Evolutionary conservation across 53 echinoderm and acorn worm species (phyloP).

Genomic region (Patiria pectinifera): DNA sequence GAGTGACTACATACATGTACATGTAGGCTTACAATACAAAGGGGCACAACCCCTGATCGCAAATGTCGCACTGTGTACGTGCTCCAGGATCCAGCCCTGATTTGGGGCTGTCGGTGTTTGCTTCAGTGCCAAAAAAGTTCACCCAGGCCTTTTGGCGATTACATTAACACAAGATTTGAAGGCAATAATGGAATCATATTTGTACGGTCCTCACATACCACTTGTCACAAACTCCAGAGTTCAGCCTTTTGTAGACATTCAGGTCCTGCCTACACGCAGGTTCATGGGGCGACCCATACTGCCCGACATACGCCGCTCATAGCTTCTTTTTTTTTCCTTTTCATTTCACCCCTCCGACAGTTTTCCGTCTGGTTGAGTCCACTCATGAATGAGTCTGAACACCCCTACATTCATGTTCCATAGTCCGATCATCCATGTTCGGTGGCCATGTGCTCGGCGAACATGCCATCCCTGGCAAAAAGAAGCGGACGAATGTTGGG

Average conservation of each 20-base stretch:
- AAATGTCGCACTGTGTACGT: conserved; percentile 11
- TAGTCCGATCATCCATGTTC: conserved; percentile 33
- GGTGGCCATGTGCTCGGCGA: conserved; percentile 48
- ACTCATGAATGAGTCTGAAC: conserved; percentile 36
- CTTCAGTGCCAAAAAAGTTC: conserved; percentile 27
- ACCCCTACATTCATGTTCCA: conserved; percentile 54
- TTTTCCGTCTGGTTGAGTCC: conserved; percentile 10
- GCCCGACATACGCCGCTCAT: neutral
- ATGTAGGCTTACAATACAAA: conserved; percentile 10
- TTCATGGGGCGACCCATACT: too few species aligned
- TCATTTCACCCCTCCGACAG: neutral
- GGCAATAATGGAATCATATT: neutral
- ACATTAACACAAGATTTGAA: conserved; percentile 17
- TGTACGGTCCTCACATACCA: neutral
- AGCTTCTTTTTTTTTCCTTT: neutral
- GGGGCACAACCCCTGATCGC: conserved; percentile 38
- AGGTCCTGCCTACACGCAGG: neutral
- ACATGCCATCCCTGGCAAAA: neutral
- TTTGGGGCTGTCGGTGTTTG: neutral
- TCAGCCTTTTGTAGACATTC: conserved; percentile 13
- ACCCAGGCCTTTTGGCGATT: conserved; percentile 11
- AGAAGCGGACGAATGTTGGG: neutral
- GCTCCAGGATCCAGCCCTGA: neutral
- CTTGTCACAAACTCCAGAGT: conserved; percentile 11
- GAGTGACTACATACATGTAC: neutral